phyloP scores from a whole-genome alignment of 2,113 vertebrate species.

The Tachysurus vachellii region DNA sequence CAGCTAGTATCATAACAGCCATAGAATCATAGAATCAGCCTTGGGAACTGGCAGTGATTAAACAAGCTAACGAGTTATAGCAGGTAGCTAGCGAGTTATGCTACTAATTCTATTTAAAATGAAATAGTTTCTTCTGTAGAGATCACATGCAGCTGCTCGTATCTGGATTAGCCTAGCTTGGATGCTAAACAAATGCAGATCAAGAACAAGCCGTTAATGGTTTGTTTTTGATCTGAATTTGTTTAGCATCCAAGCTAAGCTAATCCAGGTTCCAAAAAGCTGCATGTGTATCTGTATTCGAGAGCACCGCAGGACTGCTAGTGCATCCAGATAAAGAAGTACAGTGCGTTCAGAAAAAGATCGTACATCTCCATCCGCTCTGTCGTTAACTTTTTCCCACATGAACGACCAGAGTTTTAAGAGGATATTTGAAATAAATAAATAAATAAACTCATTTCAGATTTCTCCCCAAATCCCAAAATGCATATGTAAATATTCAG shows the following conservation, averaged over 20 bases:
- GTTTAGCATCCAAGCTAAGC: no score
- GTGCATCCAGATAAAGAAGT: no score
- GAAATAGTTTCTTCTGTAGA: background rate
- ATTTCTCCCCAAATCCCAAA: background rate
- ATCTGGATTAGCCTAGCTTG: background rate
- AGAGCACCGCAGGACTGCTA: background rate
- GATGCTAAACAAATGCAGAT: background rate
- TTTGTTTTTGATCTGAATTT: no score
- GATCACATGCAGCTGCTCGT: background rate
- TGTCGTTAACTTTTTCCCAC: background rate
- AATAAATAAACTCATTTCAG: background rate
- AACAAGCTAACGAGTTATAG: background rate
- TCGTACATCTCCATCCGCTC: background rate
- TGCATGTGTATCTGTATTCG: background rate
- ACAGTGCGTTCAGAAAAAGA: background rate
- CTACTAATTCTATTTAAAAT: background rate
- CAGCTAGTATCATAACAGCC: background rate
- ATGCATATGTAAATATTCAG: background rate
- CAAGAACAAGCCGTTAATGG: background rate
- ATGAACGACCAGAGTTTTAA: background rate
- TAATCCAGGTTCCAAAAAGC: no score
- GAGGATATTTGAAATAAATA: background rate
- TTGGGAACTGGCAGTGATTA: background rate
- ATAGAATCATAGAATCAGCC: background rate
- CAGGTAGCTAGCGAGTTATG: background rate